Evolutionary conservation across 1,140 invertebrate genomes (phyloP), one percentile per base, ranked within the genome.

Genomic region (Eumaeus atala): DNA sequence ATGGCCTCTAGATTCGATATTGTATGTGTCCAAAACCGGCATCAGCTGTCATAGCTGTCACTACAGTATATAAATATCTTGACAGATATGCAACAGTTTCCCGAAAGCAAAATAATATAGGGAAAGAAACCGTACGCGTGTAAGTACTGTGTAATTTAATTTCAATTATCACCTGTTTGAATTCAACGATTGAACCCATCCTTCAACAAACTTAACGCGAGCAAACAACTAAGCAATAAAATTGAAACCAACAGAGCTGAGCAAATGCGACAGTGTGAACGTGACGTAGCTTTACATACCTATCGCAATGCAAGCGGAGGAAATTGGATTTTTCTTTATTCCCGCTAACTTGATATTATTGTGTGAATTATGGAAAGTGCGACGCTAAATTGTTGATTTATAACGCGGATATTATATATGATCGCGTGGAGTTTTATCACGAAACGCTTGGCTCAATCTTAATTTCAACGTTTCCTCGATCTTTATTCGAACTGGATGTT

Each of bases 311-410:
- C 72, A 77, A 71, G 62, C 66, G 55, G 58, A 66, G 74, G 75
- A 77, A 81, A 81, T 78, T 81, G 75, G 74, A 73, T 78, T 80
- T 80, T 77, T 80, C 74, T 76, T 77, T 79, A 76, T 77, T 67
- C 69, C 55, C 67, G 61, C 66, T 67, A 44, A 16, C 17, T 44
- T 44, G 40, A 28, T 28, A 28, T 44, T 81, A 77, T 72, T 72
- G 70, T 72, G 75, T 78, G 77, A 75, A 81, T 81, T 77, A 78
- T 81, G 75, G 62, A 77, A 78, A 81, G 77, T 76, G 74, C 64
- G 56, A 48, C 51, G 69, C 67, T 75, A 75, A 78, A 78, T 74
- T 75, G 71, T 73, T 80, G 74, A 82, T 82, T 76, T 82, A 78
- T 74, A 72, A 56, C 58, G 58, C 21, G 59, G 56, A 71, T 67